These are phyloP conservation scores for Xiphophorus couchianus DNA, from an alignment of 2,113 vertebrate species.

Conservation along the genomic window DNA sequence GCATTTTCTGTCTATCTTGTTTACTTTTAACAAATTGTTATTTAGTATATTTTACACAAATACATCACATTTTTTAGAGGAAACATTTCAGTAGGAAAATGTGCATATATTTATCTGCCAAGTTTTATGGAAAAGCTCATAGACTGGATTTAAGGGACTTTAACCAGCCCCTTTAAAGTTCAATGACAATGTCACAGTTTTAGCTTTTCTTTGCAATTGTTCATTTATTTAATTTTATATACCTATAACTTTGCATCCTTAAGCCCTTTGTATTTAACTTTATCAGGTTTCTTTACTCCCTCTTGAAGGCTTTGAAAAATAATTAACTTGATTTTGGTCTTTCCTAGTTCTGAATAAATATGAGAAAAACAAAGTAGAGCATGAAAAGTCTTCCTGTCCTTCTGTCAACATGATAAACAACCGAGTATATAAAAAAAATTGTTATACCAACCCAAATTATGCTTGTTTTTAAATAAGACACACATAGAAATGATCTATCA, in stretches of 20 bases:
- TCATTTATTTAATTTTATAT: neutral
- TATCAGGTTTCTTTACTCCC: neutral
- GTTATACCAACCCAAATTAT: too few species aligned
- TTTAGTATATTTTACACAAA: conserved; percentile 46
- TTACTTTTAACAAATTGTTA: conserved; percentile 50
- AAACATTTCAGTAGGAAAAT: conserved; percentile 39
- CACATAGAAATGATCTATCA: too few species aligned
- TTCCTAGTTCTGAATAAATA: too few species aligned
- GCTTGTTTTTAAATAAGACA: too few species aligned
- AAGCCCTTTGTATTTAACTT: neutral
- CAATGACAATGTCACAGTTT: neutral
- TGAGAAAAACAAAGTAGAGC: too few species aligned
- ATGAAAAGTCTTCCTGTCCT: too few species aligned
- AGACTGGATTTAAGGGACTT: conserved; percentile 1
- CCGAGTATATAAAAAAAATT: too few species aligned
- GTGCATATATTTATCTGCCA: conserved; percentile 19
- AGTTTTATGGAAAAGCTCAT: conserved; percentile 8
- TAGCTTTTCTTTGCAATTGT: too few species aligned
- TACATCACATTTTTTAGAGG: conserved; percentile 34
- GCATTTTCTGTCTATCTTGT: conserved; percentile 39
- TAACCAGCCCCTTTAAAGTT: neutral
- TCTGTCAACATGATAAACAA: too few species aligned
- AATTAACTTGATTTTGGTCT: too few species aligned
- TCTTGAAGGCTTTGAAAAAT: too few species aligned
- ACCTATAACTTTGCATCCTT: neutral